phyloP scores from a whole-genome alignment of 2,113 vertebrate genomes.

The Corythaixoides concolor region DNA sequence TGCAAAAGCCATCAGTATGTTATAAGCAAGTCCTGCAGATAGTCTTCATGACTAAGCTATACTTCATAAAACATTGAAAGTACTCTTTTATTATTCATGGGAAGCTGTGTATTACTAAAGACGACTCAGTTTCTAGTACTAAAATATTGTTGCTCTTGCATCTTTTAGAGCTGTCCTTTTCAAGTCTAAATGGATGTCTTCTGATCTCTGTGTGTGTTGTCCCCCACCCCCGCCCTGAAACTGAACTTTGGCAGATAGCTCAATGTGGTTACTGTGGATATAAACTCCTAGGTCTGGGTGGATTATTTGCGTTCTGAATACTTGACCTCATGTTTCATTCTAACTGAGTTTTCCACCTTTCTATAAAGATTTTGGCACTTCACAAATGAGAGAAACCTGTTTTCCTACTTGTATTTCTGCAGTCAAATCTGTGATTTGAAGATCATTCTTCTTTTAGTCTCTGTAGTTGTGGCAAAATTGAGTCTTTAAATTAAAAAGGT shows the following conservation, averaged over 20 bases:
- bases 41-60: neutral
- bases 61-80: constrained; percentile 24
- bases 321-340: constrained; percentile 7
- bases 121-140: neutral
- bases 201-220: neutral
- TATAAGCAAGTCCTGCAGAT: neutral
- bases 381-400: neutral
- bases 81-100: constrained; percentile 15
- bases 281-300: neutral
- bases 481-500: neutral
- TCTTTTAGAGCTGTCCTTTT: neutral
- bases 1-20: neutral
- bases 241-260: neutral
- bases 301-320: constrained; percentile 45
- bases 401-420: neutral
- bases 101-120: neutral
- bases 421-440: neutral
- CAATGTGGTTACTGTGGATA: neutral
- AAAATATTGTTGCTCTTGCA: neutral
- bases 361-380: neutral
- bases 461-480: neutral
- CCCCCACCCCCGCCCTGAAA: rapidly evolving
- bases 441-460: neutral
- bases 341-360: neutral
- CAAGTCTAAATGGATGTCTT: neutral